Conservation (phyloP, 2,113 vertebrate genomes). For the Rattus norvegicus region DNA sequence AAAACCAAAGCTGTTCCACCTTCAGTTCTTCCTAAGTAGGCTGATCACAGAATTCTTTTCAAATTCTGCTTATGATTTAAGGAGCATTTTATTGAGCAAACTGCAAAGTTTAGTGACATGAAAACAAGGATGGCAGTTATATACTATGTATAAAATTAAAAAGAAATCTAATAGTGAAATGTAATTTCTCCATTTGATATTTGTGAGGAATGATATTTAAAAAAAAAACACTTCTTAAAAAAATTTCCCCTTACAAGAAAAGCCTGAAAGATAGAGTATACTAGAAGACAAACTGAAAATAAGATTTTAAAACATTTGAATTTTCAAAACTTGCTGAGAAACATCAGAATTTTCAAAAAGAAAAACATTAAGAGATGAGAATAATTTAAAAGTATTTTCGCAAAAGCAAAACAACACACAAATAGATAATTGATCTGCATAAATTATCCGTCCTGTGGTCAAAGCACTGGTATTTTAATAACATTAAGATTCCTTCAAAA, state of each 20-base stretch:
- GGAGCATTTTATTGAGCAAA: constrained; percentile 61
- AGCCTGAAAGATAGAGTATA: not conserved
- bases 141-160: constrained; percentile 50
- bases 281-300: not conserved
- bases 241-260: constrained; percentile 38
- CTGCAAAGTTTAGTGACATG: constrained; percentile 47
- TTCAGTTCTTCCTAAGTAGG: constrained; percentile 40
- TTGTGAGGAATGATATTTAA: constrained; percentile 53
- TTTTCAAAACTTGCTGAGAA: constrained; percentile 30
- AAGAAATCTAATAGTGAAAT: constrained; percentile 58
- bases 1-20: constrained; percentile 55
- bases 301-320: not conserved
- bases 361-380: constrained; percentile 44
- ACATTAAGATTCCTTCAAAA: constrained; percentile 50
- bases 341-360: constrained; percentile 16
- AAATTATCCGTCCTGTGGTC: not conserved
- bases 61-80: constrained; percentile 69
- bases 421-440: not conserved
- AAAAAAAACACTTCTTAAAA: constrained; percentile 55
- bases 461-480: constrained; percentile 52
- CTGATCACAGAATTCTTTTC: constrained; percentile 57
- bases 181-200: constrained; percentile 58
- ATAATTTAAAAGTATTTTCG: constrained; percentile 44
- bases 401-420: constrained; percentile 27
- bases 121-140: not conserved